Evolutionary conservation across 2,113 vertebrate species (phyloP), one percentile per base, ranked within the genome.

Genomic region (Rissa tridactyla): DNA sequence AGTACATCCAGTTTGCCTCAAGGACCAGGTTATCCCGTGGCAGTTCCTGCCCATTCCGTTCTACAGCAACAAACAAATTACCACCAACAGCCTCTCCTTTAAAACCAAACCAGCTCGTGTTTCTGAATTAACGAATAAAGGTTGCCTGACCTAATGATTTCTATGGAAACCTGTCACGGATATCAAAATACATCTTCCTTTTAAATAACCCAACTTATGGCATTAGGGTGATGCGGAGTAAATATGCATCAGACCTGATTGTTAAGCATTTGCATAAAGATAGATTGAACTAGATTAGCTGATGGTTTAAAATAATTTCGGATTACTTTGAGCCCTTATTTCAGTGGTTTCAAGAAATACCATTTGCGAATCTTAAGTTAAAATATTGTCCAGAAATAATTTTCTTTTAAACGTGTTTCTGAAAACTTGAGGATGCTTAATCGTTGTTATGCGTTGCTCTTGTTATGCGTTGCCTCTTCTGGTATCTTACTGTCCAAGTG

Each of bases 71-170:
- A 98, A 72, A 65, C 98, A 1, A 98, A 88, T 60, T 99, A 99
- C 97, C 99, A 99, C 10, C 99, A 99, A 92, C 99, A 99, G 95
- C 99, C 99, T 80, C 99, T 99, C 75, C 98, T 99, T 71, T 99
- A 96, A 98, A 93, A 52, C 64, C 34, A 21, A 4, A 46, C 66
- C 81, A 8, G 58, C 92, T 80, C 54, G 0, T 84, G 27, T 92
- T 92, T 55, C 86, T 57, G 55, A 71, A 61, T 77, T 8, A 22
- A 44, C 46, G 82, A 51, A 2, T 51, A 51, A 72, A 52, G 80
- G 54, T 90, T 82, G 70, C 79, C 81, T 5, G 66, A 44, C 47
- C 72, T 68, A 2, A 8, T 27, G 75, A 62, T 80, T 94, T 42
- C 25, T 36, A 78, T 6, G 77, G 79, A n/a, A 36, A 89, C 86